Evolutionary conservation across 2,888 invertebrate genomes (phyloP).

Genomic region (Netelia inedita): DNA sequence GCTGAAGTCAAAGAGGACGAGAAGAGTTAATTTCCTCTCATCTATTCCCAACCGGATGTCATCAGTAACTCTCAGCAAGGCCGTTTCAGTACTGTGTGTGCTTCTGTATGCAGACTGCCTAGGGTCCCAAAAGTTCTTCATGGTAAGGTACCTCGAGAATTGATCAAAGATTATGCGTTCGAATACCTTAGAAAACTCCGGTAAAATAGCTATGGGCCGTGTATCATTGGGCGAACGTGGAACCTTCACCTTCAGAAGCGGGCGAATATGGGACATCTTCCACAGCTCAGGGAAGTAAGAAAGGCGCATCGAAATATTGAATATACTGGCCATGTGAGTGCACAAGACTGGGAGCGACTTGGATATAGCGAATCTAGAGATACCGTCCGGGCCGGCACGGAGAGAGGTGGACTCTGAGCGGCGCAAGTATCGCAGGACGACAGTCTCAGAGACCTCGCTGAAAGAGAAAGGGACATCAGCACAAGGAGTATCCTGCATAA

Average conservation of each 20-base stretch:
- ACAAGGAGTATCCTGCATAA: neutral
- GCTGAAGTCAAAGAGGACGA: conserved; percentile 29
- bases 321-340: neutral
- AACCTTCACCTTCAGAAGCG: neutral
- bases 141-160: neutral
- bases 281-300: neutral
- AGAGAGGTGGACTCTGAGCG: neutral
- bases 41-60: neutral
- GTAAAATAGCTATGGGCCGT: neutral
- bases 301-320: neutral
- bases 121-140: neutral
- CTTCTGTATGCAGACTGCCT: conserved; percentile 1
- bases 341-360: neutral
- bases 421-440: too few species aligned
- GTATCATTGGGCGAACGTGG: neutral
- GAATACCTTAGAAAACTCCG: neutral
- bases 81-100: neutral
- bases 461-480: neutral
- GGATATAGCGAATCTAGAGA: neutral
- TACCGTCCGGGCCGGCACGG: neutral
- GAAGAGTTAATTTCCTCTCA: neutral
- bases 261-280: conserved; percentile 19
- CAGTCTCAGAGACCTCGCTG: too few species aligned
- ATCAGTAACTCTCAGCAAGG: conserved; percentile 9
- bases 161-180: neutral